Conservation (phyloP, 1,140 invertebrate species). For the Ruditapes philippinarum region DNA sequence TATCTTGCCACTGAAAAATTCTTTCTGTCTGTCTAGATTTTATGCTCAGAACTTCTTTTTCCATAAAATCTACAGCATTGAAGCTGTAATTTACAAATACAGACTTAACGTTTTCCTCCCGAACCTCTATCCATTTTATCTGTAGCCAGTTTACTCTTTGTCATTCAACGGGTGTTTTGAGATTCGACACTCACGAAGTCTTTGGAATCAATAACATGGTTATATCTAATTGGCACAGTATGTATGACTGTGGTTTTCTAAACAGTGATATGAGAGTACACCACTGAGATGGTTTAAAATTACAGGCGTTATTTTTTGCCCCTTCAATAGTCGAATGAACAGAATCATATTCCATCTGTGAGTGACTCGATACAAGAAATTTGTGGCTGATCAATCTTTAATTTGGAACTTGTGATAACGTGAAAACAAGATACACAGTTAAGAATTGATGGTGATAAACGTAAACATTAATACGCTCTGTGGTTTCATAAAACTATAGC, state of each 20-base stretch:
- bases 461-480: neutral
- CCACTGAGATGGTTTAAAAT: constrained; percentile 56
- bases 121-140: constrained; percentile 54
- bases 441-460: constrained; percentile 3
- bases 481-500: constrained; percentile 33
- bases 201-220: too few species aligned
- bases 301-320: constrained; percentile 32
- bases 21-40: constrained; percentile 12
- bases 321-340: too few species aligned
- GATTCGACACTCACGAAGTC: constrained; percentile 30
- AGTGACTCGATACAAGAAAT: too few species aligned
- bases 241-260: constrained; percentile 55
- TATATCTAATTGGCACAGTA: constrained; percentile 41
- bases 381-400: too few species aligned
- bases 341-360: constrained; percentile 44
- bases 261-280: constrained; percentile 45
- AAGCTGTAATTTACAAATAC: constrained; percentile 60
- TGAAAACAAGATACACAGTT: constrained; percentile 53
- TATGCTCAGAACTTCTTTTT: constrained; percentile 20
- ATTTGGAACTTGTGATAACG: too few species aligned
- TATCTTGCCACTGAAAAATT: constrained; percentile 15
- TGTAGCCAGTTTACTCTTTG: too few species aligned
- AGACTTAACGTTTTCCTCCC: constrained; percentile 21
- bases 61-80: neutral
- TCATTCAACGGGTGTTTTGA: constrained; percentile 24